phyloP scores from a whole-genome alignment of 1,140 invertebrate species.

The Apocrypta bakeri region DNA sequence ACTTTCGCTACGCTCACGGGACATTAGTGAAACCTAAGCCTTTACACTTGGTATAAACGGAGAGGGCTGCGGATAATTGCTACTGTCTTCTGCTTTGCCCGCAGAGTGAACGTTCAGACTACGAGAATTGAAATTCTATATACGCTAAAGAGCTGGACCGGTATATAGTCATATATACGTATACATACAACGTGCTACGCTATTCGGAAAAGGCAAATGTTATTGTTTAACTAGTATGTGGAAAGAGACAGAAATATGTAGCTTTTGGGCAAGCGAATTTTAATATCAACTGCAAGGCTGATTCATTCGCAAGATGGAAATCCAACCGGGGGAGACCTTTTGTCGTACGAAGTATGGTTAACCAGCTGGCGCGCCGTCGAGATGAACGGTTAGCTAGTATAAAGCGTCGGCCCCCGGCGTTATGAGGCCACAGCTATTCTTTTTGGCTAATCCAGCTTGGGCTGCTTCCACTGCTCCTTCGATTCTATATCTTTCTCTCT shows the following conservation, averaged over 20 bases:
- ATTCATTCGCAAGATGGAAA: not conserved
- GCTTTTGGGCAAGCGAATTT: not conserved
- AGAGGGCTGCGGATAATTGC: constrained; percentile 24
- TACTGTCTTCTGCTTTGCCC: not conserved
- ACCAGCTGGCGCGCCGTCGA: not conserved
- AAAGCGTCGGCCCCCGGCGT: not conserved
- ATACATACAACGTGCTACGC: too few species aligned
- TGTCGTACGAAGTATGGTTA: not conserved
- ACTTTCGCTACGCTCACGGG: not conserved
- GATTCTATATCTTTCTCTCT: not conserved
- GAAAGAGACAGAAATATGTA: too few species aligned
- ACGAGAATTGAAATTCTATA: constrained; percentile 21
- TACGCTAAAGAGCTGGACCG: not conserved
- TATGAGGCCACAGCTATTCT: not conserved
- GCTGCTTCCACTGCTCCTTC: not conserved
- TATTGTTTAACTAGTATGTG: not conserved
- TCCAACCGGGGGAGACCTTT: not conserved
- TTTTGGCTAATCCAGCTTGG: not conserved
- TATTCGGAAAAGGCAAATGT: not conserved
- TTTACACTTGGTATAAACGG: constrained; percentile 1
- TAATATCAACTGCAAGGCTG: not conserved
- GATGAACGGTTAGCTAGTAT: not conserved
- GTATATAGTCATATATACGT: too few species aligned
- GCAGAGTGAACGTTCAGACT: not conserved
- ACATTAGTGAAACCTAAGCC: not conserved